A percentile compares a stretch with the other conserved stretches of the same genome.
These are phyloP conservation scores for Cavia aperea DNA, from an alignment of 2,113 vertebrate species.

Conservation along the genomic window DNA sequence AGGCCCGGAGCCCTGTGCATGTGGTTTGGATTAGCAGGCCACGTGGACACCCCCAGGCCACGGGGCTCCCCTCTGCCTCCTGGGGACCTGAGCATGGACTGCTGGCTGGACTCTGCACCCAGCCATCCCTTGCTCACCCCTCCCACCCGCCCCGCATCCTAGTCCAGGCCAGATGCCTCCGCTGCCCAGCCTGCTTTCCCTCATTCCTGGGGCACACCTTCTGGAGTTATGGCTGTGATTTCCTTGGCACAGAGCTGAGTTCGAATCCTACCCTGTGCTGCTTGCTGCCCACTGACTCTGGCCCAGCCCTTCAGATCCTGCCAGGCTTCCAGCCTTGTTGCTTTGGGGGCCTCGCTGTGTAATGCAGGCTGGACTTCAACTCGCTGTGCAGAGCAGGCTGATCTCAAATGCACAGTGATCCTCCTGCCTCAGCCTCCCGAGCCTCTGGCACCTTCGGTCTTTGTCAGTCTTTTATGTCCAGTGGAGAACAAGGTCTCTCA, in stretches of 20 bases:
- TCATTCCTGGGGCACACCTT: not conserved
- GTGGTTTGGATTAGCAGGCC: slow-evolving; percentile 40
- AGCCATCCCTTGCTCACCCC: not conserved
- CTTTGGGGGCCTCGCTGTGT: not conserved
- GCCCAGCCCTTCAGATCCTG: not conserved
- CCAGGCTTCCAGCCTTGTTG: not conserved
- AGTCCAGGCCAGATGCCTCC: fast-evolving
- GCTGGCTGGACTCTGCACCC: not conserved
- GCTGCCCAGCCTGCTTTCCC: fast-evolving
- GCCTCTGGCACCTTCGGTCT: not conserved
- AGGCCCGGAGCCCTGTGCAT: not conserved
- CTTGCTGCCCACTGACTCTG: fast-evolving
- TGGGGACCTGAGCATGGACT: fast-evolving
- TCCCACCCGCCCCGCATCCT: not conserved
- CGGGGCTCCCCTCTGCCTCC: not conserved
- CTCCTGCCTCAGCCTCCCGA: not conserved
- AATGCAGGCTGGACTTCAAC: not conserved
- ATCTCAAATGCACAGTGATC: not conserved
- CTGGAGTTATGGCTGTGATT: too few relatives aligned
- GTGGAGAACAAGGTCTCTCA: not conserved
- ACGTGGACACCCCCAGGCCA: not conserved
- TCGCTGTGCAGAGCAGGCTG: not conserved
- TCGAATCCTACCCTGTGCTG: not conserved
- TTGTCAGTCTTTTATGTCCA: not conserved
- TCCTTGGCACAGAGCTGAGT: not conserved